These are phyloP conservation scores for Orthosia gothica DNA, from an alignment of 2,888 invertebrate species.

Conservation along the genomic window DNA sequence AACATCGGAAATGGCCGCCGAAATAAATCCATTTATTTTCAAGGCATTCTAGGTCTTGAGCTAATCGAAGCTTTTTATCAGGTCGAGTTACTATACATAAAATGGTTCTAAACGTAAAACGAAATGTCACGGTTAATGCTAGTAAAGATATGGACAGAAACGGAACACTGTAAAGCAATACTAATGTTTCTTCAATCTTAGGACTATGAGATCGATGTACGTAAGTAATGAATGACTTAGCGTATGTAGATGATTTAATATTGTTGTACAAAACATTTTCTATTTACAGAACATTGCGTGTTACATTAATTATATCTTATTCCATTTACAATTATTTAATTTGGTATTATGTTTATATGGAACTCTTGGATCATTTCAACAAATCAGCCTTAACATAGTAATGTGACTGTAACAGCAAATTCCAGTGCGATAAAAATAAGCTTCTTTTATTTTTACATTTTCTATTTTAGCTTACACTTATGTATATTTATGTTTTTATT, in stretches of 20 bases:
- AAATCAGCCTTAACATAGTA: conserved; percentile 40
- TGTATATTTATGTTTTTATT: not conserved
- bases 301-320: conserved; percentile 7
- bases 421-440: conserved; percentile 16
- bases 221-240: conserved; percentile 16
- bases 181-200: not conserved
- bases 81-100: not conserved
- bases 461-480: not conserved
- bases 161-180: conserved; percentile 1
- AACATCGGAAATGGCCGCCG: conserved; percentile 31
- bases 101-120: not conserved
- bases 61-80: conserved; percentile 20
- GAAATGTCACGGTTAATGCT: not conserved
- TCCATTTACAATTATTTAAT: conserved; percentile 22
- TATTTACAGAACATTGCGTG: conserved; percentile 41
- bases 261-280: conserved; percentile 41
- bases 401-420: conserved; percentile 14
- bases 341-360: not conserved
- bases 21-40: conserved; percentile 46
- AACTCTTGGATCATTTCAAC: conserved; percentile 7
- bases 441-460: not conserved
- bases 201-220: conserved; percentile 28
- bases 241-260: conserved; percentile 13
- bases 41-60: conserved; percentile 14
- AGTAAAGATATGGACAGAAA: not conserved